Percentiles rank a stretch among this genome's conserved stretches.
Evolutionary conservation across 2,888 invertebrate species (phyloP).

Genomic region (Cremastinae sp.): DNA sequence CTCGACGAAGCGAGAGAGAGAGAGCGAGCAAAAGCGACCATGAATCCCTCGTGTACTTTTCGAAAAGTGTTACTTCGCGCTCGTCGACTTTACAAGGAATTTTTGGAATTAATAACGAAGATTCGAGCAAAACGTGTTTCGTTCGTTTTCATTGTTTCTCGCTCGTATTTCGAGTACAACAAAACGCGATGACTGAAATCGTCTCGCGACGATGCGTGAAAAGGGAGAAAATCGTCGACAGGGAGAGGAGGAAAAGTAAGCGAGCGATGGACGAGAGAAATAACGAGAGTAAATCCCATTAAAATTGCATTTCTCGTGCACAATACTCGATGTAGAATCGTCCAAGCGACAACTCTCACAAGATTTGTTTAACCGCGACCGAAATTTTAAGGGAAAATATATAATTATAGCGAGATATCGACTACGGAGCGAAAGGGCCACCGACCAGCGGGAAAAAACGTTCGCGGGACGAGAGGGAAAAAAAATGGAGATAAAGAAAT

Average conservation of each 20-base stretch:
- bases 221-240: conserved; percentile 1
- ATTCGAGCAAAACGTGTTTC: too few relatives aligned
- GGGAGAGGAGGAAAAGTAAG: conserved; percentile 8
- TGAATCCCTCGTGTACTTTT: too few relatives aligned
- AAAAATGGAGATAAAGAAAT: conserved; percentile 16
- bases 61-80: too few relatives aligned
- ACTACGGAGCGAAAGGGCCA: conserved; percentile 1
- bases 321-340: conserved; percentile 37
- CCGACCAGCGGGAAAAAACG: not conserved
- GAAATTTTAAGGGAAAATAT: conserved; percentile 1
- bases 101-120: too few relatives aligned
- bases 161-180: not conserved
- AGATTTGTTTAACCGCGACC: conserved; percentile 20
- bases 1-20: too few relatives aligned
- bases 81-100: too few relatives aligned
- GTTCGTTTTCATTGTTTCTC: not conserved
- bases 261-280: conserved; percentile 9
- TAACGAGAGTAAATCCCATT: conserved; percentile 12
- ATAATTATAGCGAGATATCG: conserved; percentile 31
- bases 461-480: not conserved
- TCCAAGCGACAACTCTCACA: conserved; percentile 12
- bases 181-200: conserved; percentile 3
- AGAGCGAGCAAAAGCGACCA: too few relatives aligned
- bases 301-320: conserved; percentile 33
- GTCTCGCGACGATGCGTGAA: conserved; percentile 23